phyloP scores from a whole-genome alignment of 2,888 invertebrate species.

The Melanophora roralis region DNA sequence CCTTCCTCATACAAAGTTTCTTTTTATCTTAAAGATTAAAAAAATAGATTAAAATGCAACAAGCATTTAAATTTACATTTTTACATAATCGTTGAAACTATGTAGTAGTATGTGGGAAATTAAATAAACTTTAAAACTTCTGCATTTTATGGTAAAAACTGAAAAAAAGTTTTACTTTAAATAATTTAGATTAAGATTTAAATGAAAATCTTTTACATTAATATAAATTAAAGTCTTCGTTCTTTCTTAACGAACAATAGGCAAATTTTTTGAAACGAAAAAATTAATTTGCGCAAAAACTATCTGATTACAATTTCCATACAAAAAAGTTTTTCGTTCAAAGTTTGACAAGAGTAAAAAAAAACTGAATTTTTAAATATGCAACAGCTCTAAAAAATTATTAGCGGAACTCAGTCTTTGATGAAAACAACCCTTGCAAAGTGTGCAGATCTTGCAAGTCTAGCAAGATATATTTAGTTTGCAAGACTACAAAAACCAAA shows the following conservation, averaged over 20 bases:
- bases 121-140: neutral
- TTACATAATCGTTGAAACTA: neutral
- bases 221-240: neutral
- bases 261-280: neutral
- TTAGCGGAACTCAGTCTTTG: too few relatives aligned
- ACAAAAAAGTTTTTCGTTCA: neutral
- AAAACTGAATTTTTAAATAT: neutral
- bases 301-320: neutral
- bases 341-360: neutral
- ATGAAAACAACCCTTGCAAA: too few relatives aligned
- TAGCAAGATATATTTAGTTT: too few relatives aligned
- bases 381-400: too few relatives aligned
- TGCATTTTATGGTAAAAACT: conserved; percentile 41
- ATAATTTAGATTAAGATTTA: conserved; percentile 49
- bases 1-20: neutral
- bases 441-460: too few relatives aligned
- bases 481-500: too few relatives aligned
- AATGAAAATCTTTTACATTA: conserved; percentile 16
- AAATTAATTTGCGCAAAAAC: neutral
- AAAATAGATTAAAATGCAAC: neutral
- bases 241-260: neutral
- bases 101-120: neutral
- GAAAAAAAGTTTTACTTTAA: conserved; percentile 39
- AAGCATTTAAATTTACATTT: neutral
- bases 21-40: neutral